Percentiles rank a stretch among this genome's conserved stretches.
Evolutionary conservation across 2,113 vertebrate species (phyloP).

Genomic region (Alethe castanea): DNA sequence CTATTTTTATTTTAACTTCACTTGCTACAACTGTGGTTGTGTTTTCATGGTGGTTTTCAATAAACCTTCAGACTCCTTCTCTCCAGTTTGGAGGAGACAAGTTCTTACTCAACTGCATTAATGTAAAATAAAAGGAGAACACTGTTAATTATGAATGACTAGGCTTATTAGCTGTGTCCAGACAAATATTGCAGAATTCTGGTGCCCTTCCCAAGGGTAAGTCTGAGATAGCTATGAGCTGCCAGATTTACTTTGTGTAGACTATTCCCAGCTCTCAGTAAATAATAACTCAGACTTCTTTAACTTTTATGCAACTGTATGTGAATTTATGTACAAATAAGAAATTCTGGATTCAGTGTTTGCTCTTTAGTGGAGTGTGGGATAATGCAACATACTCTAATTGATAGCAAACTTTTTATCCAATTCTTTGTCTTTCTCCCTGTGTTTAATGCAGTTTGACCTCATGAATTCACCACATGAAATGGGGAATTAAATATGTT

Average conservation of each 20-base stretch:
- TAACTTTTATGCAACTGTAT: neutral
- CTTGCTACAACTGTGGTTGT: neutral
- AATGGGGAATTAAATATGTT: neutral
- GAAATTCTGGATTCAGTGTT: neutral
- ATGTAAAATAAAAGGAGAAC: neutral
- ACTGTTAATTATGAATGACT: neutral
- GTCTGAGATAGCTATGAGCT: neutral
- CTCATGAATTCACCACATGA: neutral
- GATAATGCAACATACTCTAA: neutral
- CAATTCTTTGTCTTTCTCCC: neutral
- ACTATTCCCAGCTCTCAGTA: neutral
- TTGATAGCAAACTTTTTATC: neutral
- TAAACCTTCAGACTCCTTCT: neutral
- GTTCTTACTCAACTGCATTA: neutral
- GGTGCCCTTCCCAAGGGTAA: neutral
- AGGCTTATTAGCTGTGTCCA: constrained; percentile 1
- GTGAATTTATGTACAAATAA: neutral
- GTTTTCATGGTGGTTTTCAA: neutral
- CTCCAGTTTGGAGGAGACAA: neutral
- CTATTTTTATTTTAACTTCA: neutral
- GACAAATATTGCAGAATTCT: neutral
- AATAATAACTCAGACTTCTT: neutral
- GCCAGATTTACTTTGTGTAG: neutral
- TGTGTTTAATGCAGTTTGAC: neutral
- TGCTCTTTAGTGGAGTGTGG: neutral